Evolutionary conservation across 2,797 vertebrate genomes (phyloP).

Genomic region (Darevskia mixta): DNA sequence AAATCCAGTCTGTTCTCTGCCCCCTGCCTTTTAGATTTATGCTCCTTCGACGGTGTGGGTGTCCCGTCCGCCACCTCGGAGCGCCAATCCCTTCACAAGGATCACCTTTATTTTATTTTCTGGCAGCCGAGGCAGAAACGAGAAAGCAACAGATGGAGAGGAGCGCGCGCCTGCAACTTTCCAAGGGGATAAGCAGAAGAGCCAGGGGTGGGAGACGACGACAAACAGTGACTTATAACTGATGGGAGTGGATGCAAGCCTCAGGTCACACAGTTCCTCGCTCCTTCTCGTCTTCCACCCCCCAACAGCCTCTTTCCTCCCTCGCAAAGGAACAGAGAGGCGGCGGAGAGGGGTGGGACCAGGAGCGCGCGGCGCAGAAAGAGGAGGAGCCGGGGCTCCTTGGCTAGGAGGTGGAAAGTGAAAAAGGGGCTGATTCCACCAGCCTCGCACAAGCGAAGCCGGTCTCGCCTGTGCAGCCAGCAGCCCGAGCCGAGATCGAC

Average conservation of each 20-base stretch:
- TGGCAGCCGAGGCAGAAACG: neutral
- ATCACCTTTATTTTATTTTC: neutral
- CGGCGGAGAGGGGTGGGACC: neutral
- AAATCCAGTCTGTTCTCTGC: neutral
- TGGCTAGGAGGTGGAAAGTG: slow-evolving; percentile 11
- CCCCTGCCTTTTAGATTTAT: neutral
- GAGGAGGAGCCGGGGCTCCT: slow-evolving; percentile 1
- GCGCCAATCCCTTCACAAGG: neutral
- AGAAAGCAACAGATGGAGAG: neutral
- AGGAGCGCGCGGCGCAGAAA: neutral
- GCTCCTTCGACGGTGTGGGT: neutral
- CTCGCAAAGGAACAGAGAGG: neutral
- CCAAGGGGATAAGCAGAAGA: neutral
- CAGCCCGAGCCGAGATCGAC: slow-evolving; percentile 21
- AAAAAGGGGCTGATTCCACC: neutral
- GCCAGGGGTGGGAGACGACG: neutral
- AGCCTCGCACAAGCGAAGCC: slow-evolving; percentile 6
- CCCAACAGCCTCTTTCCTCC: neutral
- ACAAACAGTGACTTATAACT: neutral
- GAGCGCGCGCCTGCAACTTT: neutral
- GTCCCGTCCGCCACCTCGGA: neutral
- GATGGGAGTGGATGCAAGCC: neutral
- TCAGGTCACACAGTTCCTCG: neutral
- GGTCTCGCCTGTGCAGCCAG: neutral
- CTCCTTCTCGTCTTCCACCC: neutral